Evolutionary conservation across 92 coral and sea anemone genomes (phyloP).

Genomic region (Zoanthus solanderi): DNA sequence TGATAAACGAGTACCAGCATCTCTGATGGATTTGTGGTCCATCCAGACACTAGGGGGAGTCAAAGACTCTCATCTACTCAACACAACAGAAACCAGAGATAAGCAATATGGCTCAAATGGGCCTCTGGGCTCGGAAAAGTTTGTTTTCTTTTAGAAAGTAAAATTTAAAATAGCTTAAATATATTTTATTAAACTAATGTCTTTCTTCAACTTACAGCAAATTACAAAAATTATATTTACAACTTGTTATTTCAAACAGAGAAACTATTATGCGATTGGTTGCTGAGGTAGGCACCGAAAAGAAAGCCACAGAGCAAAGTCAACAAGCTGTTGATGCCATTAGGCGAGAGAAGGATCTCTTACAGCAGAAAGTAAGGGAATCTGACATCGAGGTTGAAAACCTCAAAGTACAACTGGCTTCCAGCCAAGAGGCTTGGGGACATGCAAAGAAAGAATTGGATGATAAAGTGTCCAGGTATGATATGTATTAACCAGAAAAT

Average conservation of each 20-base stretch:
- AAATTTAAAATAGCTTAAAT: too few relatives aligned
- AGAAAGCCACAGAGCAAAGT: conserved; percentile 84
- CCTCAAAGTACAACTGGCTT: conserved; percentile 80
- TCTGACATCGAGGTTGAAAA: conserved; percentile 85
- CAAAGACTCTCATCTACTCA: too few relatives aligned
- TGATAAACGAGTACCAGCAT: too few relatives aligned
- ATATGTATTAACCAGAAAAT: not conserved
- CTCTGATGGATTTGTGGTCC: too few relatives aligned
- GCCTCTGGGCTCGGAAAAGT: too few relatives aligned
- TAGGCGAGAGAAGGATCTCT: conserved; percentile 80
- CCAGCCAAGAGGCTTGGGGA: conserved; percentile 99
- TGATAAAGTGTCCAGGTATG: conserved; percentile 82
- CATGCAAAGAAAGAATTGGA: conserved; percentile 75
- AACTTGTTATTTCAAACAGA: conserved; percentile 44
- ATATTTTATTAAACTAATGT: not conserved
- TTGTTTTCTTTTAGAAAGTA: too few relatives aligned
- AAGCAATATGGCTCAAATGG: too few relatives aligned
- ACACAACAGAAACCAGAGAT: too few relatives aligned
- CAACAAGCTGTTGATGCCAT: conserved; percentile 75
- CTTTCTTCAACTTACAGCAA: not conserved
- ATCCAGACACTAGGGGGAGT: too few relatives aligned
- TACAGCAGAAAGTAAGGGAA: conserved; percentile 89
- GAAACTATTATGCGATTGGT: conserved; percentile 98
- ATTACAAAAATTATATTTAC: not conserved
- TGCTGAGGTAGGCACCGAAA: conserved; percentile 96